Base-by-base conservation (phyloP, 2,113 vertebrate genomes). In the Sapajus apella region DNA sequence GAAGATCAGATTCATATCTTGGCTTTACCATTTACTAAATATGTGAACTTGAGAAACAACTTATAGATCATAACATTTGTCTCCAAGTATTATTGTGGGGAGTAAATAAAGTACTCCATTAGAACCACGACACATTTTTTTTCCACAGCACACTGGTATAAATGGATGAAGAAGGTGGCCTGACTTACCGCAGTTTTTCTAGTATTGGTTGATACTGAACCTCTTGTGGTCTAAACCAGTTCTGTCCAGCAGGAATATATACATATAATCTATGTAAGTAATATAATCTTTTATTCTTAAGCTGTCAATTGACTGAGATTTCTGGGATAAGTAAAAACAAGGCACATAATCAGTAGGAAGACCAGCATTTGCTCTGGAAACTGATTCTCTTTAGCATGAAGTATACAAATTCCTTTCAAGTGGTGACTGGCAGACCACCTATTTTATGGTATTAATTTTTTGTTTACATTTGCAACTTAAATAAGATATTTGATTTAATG, bases 401-500 rank as follows among this genome's bases (percentile, higher is more conserved):
- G 20, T 58, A 40, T 47, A 73, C 6, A 91, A 35, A 30, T 94
- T 94, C 50, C n/a, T 72, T 23, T 83, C 43, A 73, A 66, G 35
- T 56, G 76, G n/a, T 35, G 10, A 66, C 17, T 11, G 37, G 35
- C 37, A 30, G 35, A 90, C 16, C 20, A 45, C 35, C 25, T 58
- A 21, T 85, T 92, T 95, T 79, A 73, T 87, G 66, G 43, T 89
- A 70, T 79, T 91, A 56, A 87, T 58, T 84, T 89, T 91, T 87
- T n/a, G 79, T 90, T 82, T 93, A 73, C 20, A n/a, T 47, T 93
- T 61, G 64, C 92, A 73, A 84, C 58, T 87, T 79, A 94, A 82
- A 96, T 84, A 79, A 23, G 43, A 45, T 72, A 61, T 95, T 95
- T 85, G 50, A 70, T 89, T 68, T 90, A 80, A 75, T 80, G 30